Percentiles rank a stretch among this genome's conserved stretches.
Evolutionary conservation across 2,113 vertebrate genomes (phyloP).

Genomic region (Xyliphius kryptos): DNA sequence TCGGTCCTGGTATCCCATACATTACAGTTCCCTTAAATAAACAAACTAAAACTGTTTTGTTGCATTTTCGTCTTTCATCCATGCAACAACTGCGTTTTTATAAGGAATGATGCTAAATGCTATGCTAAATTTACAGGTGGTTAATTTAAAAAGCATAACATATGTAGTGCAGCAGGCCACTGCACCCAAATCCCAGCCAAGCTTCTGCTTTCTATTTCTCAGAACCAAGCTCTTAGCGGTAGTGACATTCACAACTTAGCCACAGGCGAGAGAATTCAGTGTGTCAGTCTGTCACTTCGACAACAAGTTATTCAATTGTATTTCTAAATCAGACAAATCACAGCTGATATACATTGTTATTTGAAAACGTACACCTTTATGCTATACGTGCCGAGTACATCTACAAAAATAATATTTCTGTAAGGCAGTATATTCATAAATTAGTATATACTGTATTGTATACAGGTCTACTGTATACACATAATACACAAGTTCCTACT

Average conservation of each 20-base stretch:
- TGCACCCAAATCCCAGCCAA: neutral
- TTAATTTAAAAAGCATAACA: neutral
- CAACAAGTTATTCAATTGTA: neutral
- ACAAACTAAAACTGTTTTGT: neutral
- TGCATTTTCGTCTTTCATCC: too few relatives aligned
- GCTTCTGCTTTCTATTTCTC: slow-evolving; percentile 2
- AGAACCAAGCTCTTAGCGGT: neutral
- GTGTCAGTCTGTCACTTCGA: neutral
- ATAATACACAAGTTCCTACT: too few relatives aligned
- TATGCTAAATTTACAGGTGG: neutral
- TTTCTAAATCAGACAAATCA: neutral
- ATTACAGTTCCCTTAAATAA: neutral
- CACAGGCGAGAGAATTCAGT: neutral
- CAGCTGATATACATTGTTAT: neutral
- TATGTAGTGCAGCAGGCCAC: neutral
- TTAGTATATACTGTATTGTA: neutral
- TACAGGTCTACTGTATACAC: neutral
- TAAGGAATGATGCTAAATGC: neutral
- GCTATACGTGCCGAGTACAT: neutral
- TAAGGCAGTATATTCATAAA: neutral
- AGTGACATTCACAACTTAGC: neutral
- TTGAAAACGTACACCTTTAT: neutral
- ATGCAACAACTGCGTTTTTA: neutral
- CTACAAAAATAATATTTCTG: neutral
- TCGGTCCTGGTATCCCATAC: neutral